These are phyloP conservation scores for Spodoptera litura DNA, from an alignment of 1,140 invertebrate species.

Conservation along the genomic window DNA sequence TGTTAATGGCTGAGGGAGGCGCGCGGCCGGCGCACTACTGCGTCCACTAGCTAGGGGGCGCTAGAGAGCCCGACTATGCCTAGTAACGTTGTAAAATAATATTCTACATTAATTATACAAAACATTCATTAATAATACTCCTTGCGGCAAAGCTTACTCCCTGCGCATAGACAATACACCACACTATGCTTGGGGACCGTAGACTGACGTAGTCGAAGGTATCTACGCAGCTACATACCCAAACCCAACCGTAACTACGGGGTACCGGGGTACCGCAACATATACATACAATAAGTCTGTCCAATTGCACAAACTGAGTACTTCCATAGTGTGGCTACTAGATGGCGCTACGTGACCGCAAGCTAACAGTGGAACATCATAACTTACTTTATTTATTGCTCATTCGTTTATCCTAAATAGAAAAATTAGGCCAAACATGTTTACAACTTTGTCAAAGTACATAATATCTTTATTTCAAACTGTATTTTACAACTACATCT, in stretches of 20 bases:
- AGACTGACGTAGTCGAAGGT: slow-evolving; percentile 42
- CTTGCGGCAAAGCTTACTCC: slow-evolving; percentile 49
- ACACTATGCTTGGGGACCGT: slow-evolving; percentile 37
- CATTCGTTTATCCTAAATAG: slow-evolving; percentile 17
- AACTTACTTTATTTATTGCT: slow-evolving; percentile 37
- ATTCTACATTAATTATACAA: slow-evolving; percentile 63
- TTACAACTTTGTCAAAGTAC: slow-evolving; percentile 13
- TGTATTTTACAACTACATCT: slow-evolving; percentile 21
- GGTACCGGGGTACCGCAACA: slow-evolving; percentile 51
- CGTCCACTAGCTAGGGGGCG: slow-evolving; percentile 69
- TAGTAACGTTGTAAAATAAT: slow-evolving; percentile 50
- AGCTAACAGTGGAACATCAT: slow-evolving; percentile 3
- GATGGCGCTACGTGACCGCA: slow-evolving; percentile 34
- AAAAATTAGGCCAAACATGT: slow-evolving; percentile 40
- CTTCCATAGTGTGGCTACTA: slow-evolving; percentile 32
- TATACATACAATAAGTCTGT: slow-evolving; percentile 67
- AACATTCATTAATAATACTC: slow-evolving; percentile 67
- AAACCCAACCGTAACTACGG: slow-evolving; percentile 57
- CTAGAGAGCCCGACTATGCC: slow-evolving; percentile 54
- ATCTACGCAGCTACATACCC: slow-evolving; percentile 57
- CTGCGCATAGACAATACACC: slow-evolving; percentile 36
- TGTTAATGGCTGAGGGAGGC: slow-evolving; percentile 73
- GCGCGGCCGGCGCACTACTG: slow-evolving; percentile 77
- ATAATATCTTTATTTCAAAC: background rate
- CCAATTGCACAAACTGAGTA: slow-evolving; percentile 74